Evolutionary conservation across 2,888 invertebrate genomes (phyloP).

Genomic region (Drosophila percnosoma): DNA sequence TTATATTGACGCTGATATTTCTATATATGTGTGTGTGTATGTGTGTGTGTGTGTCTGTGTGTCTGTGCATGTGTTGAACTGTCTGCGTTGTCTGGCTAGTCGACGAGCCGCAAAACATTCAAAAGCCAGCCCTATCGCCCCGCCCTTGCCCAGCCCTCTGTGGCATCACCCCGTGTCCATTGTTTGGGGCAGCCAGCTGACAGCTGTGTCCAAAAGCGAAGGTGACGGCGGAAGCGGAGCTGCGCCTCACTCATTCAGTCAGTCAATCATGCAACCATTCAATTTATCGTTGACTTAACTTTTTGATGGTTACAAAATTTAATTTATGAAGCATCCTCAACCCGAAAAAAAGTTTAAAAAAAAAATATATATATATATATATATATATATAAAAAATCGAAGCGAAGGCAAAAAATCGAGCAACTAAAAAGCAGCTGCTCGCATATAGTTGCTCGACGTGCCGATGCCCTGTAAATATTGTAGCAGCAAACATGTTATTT

Average conservation of each 20-base stretch:
- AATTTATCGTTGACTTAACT: slow-evolving; percentile 79
- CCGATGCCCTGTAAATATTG: slow-evolving; percentile 5
- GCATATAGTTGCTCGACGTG: slow-evolving; percentile 9
- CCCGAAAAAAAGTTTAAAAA: neutral
- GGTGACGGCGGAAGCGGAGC: slow-evolving; percentile 1
- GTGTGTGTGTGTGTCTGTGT: slow-evolving; percentile 5
- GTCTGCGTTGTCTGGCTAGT: slow-evolving; percentile 40
- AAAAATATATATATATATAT: neutral
- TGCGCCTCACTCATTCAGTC: slow-evolving; percentile 26
- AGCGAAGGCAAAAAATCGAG: neutral
- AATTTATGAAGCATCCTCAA: slow-evolving; percentile 64
- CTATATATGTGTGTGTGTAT: neutral
- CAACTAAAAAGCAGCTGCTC: neutral
- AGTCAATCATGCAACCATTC: slow-evolving; percentile 71
- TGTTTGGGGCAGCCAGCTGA: slow-evolving; percentile 22
- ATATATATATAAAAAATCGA: neutral
- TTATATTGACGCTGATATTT: slow-evolving; percentile 56
- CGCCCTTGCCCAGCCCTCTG: neutral
- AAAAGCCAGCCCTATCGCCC: neutral
- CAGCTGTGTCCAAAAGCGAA: slow-evolving; percentile 15
- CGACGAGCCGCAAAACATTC: slow-evolving; percentile 55
- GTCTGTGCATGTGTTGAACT: slow-evolving; percentile 12
- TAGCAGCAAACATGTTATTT: neutral
- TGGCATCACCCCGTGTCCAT: neutral
- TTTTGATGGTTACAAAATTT: slow-evolving; percentile 77